phyloP scores from a whole-genome alignment of 2,888 invertebrate species.

The Mythimna lalbum region DNA sequence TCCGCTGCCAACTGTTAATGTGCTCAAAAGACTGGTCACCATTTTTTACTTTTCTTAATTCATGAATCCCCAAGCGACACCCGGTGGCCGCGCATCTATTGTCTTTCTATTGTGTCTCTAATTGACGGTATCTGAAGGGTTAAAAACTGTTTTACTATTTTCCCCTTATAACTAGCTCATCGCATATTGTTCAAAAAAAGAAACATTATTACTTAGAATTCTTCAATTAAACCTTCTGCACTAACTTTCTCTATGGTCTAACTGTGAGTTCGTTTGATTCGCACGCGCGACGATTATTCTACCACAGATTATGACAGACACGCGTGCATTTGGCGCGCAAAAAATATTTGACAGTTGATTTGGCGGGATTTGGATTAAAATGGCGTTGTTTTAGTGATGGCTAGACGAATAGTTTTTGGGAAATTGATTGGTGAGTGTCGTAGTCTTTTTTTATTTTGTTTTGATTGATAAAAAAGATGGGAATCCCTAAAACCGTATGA shows the following conservation, averaged over 20 bases:
- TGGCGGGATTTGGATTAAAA: slow-evolving; percentile 59
- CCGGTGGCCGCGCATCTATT: no score
- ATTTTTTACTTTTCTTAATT: no score
- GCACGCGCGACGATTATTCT: slow-evolving; percentile 66
- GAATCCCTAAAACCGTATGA: not conserved
- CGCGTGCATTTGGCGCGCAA: slow-evolving; percentile 56
- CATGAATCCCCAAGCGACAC: no score
- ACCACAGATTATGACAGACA: slow-evolving; percentile 62
- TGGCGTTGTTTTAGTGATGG: slow-evolving; percentile 39
- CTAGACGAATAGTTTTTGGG: slow-evolving; percentile 48
- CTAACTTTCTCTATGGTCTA: slow-evolving; percentile 30
- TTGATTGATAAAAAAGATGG: slow-evolving; percentile 12
- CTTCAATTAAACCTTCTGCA: slow-evolving; percentile 37
- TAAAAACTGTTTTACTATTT: no score
- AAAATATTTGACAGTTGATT: slow-evolving; percentile 63
- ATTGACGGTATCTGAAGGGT: no score
- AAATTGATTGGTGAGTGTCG: slow-evolving; percentile 33
- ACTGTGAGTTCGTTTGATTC: slow-evolving; percentile 58
- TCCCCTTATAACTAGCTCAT: no score
- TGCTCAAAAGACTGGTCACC: no score
- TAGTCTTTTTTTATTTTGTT: slow-evolving; percentile 13
- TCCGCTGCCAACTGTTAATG: no score
- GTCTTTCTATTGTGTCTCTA: no score
- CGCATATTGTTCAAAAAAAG: not conserved
- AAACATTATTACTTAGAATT: not conserved